phyloP scores from a whole-genome alignment of 2,113 vertebrate genomes.

The Leuciscus idus region DNA sequence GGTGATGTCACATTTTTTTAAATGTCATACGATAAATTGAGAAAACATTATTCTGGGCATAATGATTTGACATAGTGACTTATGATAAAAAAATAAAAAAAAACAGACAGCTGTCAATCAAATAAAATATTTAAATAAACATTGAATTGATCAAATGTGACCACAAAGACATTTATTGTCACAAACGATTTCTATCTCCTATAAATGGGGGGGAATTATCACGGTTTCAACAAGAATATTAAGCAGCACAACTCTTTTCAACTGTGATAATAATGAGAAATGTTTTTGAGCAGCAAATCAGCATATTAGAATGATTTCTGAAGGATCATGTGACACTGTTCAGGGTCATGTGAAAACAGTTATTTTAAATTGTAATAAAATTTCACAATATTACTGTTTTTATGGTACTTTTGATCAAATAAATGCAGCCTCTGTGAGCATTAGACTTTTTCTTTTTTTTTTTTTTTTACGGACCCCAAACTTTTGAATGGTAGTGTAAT shows the following conservation, averaged over 20 bases:
- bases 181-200: neutral
- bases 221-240: too few relatives aligned
- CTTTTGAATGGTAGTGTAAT: neutral
- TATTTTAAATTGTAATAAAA: neutral
- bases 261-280: neutral
- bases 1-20: constrained; percentile 70
- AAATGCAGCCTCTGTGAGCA: neutral
- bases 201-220: too few relatives aligned
- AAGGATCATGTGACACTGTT: neutral
- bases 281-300: neutral
- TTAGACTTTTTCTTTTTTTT: neutral
- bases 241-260: too few relatives aligned
- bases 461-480: neutral
- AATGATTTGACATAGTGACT: neutral
- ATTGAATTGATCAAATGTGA: neutral
- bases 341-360: too few relatives aligned
- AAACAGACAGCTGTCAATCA: neutral
- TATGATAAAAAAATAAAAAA: neutral
- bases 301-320: neutral
- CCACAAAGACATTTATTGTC: neutral
- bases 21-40: neutral
- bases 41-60: neutral
- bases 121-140: neutral
- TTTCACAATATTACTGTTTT: neutral
- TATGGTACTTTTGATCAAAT: neutral